Base-by-base conservation (phyloP, 35 echinoderm and acorn worm species). In the Acanthaster planci region DNA sequence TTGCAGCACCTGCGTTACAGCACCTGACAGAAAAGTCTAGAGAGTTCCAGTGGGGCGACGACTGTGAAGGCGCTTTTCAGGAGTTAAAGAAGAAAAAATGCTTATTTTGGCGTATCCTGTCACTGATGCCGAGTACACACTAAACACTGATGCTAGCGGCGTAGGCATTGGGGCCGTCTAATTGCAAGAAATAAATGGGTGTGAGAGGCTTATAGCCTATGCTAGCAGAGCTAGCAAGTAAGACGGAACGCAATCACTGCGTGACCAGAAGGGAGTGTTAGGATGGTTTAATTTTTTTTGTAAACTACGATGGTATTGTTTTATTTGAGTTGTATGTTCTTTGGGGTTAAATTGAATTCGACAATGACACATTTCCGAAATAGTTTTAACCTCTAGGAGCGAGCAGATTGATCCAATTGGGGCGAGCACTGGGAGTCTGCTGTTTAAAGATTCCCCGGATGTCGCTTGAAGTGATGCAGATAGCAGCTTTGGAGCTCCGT, bases 111-210 rank as follows among this genome's bases (percentile, higher is more conserved):
- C 89, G 7, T 91, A 86, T 47, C 89, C 89, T 12, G 26, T 9
- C 15, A 6, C 32, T 1, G 72, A 91, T 31, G 89, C 83, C 26
- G 21, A 60, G 50, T 91, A 78, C 53, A 30, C 80, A 18, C 38
- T 91, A 36, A 83, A 91, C 37, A 86, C 89, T 7, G 77, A 81
- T 75, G 84, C 89, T 22, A 89, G 78, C 38, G 7, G 8, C 34
- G 36, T 42, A 68, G 79, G 18, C 7, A 29, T 83, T 15, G 78
- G 79, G 37, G 78, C 78, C 37, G 87, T 90, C 21, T 27, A 82
- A 29, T 84, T 64, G 5, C 88, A 90, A 56, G 22, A 56, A 40
- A 56, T 56, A 18, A 52, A 55, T 82, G 80, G 47, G 9, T 26
- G 56, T n/a, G 21, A 82, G 37, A 40, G 80, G 21, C 39, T 52